Evolutionary conservation across 2,113 vertebrate genomes (phyloP).

Genomic region (Steatornis caripensis): DNA sequence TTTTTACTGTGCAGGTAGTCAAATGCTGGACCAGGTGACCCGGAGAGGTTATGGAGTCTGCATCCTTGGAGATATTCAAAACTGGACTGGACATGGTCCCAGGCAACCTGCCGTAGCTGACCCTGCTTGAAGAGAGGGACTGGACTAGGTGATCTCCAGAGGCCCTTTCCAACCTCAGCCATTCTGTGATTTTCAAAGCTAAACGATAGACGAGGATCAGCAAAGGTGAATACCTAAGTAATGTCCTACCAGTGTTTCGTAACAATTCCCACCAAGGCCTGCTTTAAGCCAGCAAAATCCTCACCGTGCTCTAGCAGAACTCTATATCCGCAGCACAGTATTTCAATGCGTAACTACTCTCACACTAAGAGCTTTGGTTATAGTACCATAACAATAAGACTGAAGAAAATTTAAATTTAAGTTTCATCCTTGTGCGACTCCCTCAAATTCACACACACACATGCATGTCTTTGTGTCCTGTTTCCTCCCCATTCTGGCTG

Average conservation of each 20-base stretch:
- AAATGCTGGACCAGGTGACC: neutral
- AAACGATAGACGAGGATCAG: neutral
- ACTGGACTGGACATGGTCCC: neutral
- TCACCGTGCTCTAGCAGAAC: neutral
- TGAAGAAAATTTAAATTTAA: neutral
- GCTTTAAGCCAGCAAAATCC: neutral
- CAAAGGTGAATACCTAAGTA: neutral
- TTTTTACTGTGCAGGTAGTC: neutral
- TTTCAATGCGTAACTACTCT: neutral
- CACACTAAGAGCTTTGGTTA: neutral
- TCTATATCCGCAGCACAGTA: fast-evolving
- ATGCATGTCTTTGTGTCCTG: neutral
- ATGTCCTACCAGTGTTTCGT: neutral
- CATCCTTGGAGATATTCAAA: neutral
- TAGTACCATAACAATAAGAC: neutral
- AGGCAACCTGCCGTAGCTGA: neutral
- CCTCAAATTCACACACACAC: neutral
- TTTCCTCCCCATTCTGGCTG: neutral
- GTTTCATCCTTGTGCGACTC: neutral
- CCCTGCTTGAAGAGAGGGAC: neutral
- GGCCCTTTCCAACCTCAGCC: neutral
- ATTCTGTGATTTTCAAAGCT: neutral
- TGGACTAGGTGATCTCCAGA: neutral
- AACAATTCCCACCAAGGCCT: neutral
- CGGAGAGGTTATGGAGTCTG: neutral